Conservation (phyloP, 2,113 vertebrate genomes). For the Dryoscopus gambensis region DNA sequence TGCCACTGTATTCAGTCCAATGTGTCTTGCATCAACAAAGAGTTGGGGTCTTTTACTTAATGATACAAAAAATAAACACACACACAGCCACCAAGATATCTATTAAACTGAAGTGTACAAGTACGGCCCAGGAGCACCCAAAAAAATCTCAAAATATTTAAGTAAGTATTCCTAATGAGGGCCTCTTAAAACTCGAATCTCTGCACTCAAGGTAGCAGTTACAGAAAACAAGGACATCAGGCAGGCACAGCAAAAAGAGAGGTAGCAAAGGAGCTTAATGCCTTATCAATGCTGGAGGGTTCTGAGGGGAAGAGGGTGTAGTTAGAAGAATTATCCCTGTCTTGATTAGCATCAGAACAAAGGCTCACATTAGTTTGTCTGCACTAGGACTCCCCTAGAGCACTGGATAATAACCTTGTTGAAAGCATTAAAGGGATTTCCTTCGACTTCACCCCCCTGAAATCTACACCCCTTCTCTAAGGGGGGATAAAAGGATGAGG, state of each 20-base stretch:
- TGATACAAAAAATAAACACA: background rate
- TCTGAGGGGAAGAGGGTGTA: background rate
- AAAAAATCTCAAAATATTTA: background rate
- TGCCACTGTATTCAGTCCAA: background rate
- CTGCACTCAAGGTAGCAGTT: background rate
- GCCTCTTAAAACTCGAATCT: background rate
- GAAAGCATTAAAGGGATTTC: slow-evolving; percentile 4
- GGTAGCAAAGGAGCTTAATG: background rate
- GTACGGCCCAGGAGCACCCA: background rate
- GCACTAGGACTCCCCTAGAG: background rate
- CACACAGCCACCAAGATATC: background rate
- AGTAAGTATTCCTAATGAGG: background rate
- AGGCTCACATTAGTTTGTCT: background rate
- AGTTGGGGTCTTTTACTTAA: background rate
- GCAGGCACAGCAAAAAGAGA: background rate
- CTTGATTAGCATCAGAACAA: slow-evolving; percentile 34
- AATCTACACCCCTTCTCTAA: background rate
- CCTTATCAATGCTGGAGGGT: background rate
- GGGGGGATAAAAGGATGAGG: background rate
- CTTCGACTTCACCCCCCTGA: background rate
- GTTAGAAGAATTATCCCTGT: background rate
- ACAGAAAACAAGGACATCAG: background rate
- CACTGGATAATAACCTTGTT: background rate
- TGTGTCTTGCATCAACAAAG: background rate
- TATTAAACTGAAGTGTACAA: background rate